Conservation (phyloP, 2,888 invertebrate species). For the Pachydiplax longipennis region DNA sequence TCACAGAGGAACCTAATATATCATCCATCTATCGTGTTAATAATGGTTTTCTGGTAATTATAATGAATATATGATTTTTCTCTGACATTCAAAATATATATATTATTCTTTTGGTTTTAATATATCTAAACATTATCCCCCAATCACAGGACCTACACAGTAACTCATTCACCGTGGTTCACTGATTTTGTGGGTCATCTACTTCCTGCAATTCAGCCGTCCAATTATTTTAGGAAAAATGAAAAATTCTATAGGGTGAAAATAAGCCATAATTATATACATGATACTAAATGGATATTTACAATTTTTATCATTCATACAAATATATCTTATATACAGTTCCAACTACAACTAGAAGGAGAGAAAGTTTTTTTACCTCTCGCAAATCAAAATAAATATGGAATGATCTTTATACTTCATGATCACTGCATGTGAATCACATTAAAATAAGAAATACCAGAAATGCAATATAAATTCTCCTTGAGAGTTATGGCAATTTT, state of each 20-base stretch:
- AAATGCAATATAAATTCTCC: too few species aligned
- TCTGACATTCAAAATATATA: neutral
- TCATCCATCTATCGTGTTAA: neutral
- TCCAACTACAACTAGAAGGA: neutral
- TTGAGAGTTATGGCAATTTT: too few species aligned
- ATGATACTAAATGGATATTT: neutral
- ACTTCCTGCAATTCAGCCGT: neutral
- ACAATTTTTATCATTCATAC: neutral
- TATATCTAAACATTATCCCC: neutral
- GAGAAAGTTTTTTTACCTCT: neutral
- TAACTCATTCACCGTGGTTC: neutral
- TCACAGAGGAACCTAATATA: too few species aligned
- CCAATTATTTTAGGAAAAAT: neutral
- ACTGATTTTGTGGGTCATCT: neutral
- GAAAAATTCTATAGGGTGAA: neutral
- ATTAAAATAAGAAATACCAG: too few species aligned
- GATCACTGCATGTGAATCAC: too few species aligned
- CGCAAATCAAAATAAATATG: neutral
- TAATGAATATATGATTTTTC: neutral
- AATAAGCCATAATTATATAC: neutral
- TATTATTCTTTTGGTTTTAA: neutral
- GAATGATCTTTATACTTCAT: too few species aligned
- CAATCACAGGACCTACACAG: neutral
- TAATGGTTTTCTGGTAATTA: neutral
- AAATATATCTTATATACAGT: conserved; percentile 14